Evolutionary conservation across 2,797 vertebrate genomes (phyloP).

Genomic region (Labroides dimidiatus): DNA sequence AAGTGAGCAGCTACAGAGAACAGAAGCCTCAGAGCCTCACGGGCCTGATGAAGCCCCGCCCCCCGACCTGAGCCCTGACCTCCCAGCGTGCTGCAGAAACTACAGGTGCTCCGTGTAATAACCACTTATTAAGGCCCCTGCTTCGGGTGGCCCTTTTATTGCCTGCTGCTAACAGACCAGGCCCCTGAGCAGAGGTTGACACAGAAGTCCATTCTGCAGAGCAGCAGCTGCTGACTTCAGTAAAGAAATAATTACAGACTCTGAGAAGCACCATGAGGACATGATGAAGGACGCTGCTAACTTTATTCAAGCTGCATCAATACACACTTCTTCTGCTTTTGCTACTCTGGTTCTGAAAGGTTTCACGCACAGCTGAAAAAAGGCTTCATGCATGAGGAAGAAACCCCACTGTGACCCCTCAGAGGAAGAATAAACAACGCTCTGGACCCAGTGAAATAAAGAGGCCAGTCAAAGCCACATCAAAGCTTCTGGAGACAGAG

Average conservation of each 20-base stretch:
- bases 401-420: neutral
- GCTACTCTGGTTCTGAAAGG: neutral
- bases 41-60: neutral
- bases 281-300: constrained; percentile 68
- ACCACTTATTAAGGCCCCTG: constrained; percentile 50
- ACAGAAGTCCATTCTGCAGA: constrained; percentile 60
- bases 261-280: constrained; percentile 46
- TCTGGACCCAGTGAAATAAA: neutral
- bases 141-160: constrained; percentile 54
- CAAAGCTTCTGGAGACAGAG: too few species aligned
- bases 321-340: constrained; percentile 24
- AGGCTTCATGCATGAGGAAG: constrained; percentile 1
- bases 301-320: constrained; percentile 57
- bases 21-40: constrained; percentile 2
- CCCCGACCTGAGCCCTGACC: constrained; percentile 32
- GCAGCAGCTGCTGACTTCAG: constrained; percentile 67
- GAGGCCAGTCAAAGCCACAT: neutral
- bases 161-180: constrained; percentile 55
- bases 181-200: constrained; percentile 34
- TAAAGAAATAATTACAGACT: constrained; percentile 73
- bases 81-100: neutral
- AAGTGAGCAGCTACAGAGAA: neutral
- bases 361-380: too few species aligned
- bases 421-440: too few species aligned
- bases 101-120: constrained; percentile 67